These are phyloP conservation scores for Heliconius himera DNA, from an alignment of 1,140 invertebrate genomes.

Conservation along the genomic window DNA sequence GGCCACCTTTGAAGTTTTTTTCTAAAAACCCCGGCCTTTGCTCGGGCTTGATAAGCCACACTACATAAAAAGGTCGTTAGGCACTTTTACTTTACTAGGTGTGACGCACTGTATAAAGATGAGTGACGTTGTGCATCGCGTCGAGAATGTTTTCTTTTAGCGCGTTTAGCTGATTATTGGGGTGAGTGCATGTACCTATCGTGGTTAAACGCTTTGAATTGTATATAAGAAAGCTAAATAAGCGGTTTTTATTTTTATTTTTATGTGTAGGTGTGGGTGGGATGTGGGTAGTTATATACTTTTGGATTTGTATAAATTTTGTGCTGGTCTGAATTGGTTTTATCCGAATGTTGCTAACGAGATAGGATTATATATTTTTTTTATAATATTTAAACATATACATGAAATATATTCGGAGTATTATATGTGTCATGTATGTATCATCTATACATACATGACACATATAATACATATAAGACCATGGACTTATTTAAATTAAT, in stretches of 20 bases:
- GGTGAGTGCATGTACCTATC: conserved; percentile 25
- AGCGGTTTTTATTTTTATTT: neutral
- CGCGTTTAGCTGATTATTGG: conserved; percentile 52
- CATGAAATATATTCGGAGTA: too few relatives aligned
- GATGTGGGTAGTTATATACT: neutral
- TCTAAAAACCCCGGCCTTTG: conserved; percentile 63
- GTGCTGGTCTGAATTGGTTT: neutral
- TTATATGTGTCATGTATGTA: too few relatives aligned
- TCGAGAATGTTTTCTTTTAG: conserved; percentile 62
- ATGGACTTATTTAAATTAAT: too few relatives aligned
- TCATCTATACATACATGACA: too few relatives aligned
- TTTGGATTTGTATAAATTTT: neutral
- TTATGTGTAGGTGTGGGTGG: neutral
- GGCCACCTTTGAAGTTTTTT: conserved; percentile 73
- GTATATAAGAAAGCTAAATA: conserved; percentile 15
- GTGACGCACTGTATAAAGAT: conserved; percentile 65
- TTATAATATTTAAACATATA: too few relatives aligned
- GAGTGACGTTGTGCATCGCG: conserved; percentile 61
- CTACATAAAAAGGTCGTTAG: conserved; percentile 68
- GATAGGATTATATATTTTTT: neutral
- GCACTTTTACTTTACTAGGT: conserved; percentile 72
- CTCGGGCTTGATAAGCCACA: conserved; percentile 74
- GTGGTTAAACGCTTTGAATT: neutral
- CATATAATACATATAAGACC: too few relatives aligned
- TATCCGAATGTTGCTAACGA: neutral